Conservation (phyloP, 2,888 invertebrate species). For the Macaria notata region DNA sequence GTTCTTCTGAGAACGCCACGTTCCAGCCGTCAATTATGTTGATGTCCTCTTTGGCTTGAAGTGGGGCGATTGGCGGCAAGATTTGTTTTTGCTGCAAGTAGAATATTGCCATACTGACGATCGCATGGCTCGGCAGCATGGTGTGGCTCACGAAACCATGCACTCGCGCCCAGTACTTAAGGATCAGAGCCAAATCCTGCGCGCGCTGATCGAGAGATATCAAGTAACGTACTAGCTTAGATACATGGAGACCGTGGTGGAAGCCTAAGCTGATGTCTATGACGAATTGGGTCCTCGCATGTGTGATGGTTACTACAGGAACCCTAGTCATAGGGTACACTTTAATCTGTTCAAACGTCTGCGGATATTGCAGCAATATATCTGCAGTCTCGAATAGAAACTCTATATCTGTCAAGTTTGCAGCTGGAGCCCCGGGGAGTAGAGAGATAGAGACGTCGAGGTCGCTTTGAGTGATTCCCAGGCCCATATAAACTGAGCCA, state of each 20-base stretch:
- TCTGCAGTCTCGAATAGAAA: not conserved
- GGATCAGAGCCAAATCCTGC: constrained; percentile 4
- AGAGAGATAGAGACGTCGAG: constrained; percentile 10
- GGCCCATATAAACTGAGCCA: constrained; percentile 13
- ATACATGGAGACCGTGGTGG: constrained; percentile 4
- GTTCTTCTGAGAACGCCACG: not conserved
- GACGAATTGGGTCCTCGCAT: constrained; percentile 6
- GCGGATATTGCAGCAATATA: not conserved
- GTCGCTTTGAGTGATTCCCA: constrained; percentile 17
- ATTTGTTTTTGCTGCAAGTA: constrained; percentile 36
- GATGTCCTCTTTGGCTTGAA: constrained; percentile 12
- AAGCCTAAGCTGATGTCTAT: constrained; percentile 12
- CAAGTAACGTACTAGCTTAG: constrained; percentile 6
- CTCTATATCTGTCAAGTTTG: not conserved
- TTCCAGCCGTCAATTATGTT: constrained; percentile 1
- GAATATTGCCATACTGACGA: constrained; percentile 31
- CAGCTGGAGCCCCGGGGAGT: not conserved
- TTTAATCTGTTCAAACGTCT: not conserved
- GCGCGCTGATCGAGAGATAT: constrained; percentile 9
- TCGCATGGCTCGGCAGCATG: constrained; percentile 15
- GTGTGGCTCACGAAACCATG: constrained; percentile 1
- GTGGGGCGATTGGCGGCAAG: constrained; percentile 14
- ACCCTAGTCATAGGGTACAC: not conserved
- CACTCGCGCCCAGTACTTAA: constrained; percentile 17
- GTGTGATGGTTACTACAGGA: not conserved